Evolutionary conservation across 2,797 vertebrate species (phyloP).

Genomic region (Podarcis lilfordi): DNA sequence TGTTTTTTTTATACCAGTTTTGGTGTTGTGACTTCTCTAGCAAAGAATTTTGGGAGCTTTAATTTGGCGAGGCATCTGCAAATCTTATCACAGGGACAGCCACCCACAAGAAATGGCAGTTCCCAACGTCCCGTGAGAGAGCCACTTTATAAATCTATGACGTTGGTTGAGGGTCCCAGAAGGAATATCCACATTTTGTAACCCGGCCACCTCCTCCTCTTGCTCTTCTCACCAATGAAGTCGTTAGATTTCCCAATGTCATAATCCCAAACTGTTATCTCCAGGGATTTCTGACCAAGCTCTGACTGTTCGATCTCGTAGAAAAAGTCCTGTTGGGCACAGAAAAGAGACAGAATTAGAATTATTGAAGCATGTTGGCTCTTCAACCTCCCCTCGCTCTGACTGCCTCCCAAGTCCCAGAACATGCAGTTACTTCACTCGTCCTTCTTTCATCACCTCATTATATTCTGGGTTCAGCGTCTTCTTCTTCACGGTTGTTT

Average conservation of each 20-base stretch:
- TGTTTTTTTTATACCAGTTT: neutral
- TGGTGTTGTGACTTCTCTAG: neutral
- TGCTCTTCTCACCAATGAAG: slow-evolving; percentile 84
- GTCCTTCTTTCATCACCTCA: slow-evolving; percentile 75
- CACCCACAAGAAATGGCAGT: neutral
- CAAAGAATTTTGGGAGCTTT: neutral
- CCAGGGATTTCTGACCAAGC: slow-evolving; percentile 85
- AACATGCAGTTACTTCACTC: neutral
- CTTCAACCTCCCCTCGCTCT: neutral
- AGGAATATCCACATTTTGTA: neutral
- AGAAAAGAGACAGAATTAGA: neutral
- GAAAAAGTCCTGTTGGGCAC: slow-evolving; percentile 84
- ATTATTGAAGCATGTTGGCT: neutral
- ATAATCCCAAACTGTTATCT: slow-evolving; percentile 92
- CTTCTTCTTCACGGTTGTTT: slow-evolving; percentile 89
- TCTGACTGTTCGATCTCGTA: slow-evolving; percentile 87
- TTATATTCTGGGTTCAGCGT: slow-evolving; percentile 92
- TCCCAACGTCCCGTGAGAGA: too few relatives aligned
- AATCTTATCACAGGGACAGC: neutral
- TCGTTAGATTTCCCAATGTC: slow-evolving; percentile 90
- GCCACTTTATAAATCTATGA: neutral
- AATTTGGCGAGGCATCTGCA: neutral
- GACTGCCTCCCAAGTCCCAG: neutral
- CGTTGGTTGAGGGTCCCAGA: neutral
- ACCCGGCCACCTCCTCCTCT: neutral